Percentiles rank a stretch among this genome's conserved stretches.
These are phyloP conservation scores for Drosophila nikananu DNA, from an alignment of 1,140 invertebrate genomes.

Conservation along the genomic window DNA sequence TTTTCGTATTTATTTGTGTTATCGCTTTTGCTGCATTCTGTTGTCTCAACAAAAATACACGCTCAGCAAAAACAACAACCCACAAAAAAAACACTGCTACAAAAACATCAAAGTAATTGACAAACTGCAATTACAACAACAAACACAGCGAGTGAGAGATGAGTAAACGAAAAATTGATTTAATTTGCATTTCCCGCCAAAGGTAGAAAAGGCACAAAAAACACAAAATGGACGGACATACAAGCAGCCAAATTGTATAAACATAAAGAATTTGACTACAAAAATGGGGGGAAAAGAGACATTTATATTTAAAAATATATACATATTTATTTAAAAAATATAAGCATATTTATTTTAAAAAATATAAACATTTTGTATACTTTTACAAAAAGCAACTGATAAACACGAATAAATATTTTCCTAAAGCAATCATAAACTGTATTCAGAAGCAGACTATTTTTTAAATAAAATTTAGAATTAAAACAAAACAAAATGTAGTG, in stretches of 20 bases:
- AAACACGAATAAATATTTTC: neutral
- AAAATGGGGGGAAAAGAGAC: neutral
- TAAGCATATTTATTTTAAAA: neutral
- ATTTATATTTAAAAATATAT: neutral
- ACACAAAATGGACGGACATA: constrained; percentile 24
- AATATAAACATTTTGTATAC: no score
- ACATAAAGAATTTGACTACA: constrained; percentile 3
- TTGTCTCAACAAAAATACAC: constrained; percentile 14
- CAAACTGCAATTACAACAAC: constrained; percentile 53
- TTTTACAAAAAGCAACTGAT: neutral
- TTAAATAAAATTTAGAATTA: no score
- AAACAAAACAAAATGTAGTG: no score
- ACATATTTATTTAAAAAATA: neutral
- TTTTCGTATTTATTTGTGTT: neutral
- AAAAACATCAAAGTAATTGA: constrained; percentile 65
- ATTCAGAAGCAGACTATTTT: no score
- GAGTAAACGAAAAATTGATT: constrained; percentile 56
- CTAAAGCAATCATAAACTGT: neutral
- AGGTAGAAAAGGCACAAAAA: constrained; percentile 17
- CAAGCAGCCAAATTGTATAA: constrained; percentile 9
- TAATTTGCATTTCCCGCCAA: constrained; percentile 59
- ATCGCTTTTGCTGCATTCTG: constrained; percentile 1
- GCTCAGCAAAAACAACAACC: constrained; percentile 20
- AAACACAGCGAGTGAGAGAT: constrained; percentile 4
- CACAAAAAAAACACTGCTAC: constrained; percentile 4